A percentile compares a stretch with the other conserved stretches of the same genome.
phyloP scores from a whole-genome alignment of 2,113 vertebrate genomes.

The Cryptomyrus ogoouensis region DNA sequence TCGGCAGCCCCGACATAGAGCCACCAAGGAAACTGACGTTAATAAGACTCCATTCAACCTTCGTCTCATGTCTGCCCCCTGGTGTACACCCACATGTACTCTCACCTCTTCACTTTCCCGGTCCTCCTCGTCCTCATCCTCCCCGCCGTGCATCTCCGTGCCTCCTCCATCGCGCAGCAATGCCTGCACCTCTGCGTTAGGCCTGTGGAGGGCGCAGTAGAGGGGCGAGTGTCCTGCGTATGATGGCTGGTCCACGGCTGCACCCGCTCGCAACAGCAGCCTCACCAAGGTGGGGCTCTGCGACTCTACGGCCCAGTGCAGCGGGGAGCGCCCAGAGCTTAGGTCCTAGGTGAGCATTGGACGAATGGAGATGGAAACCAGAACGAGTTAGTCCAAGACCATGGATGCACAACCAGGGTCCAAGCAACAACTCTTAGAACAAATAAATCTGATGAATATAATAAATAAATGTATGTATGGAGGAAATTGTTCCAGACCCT shows the following conservation, averaged over 20 bases:
- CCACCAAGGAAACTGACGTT: not conserved
- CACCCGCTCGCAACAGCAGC: constrained; percentile 50
- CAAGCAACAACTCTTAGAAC: not conserved
- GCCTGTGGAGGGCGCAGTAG: constrained; percentile 57
- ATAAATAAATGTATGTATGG: not conserved
- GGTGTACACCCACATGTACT: not conserved
- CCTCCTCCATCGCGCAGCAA: constrained; percentile 59
- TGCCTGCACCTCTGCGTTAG: constrained; percentile 42
- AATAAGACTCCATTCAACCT: not conserved
- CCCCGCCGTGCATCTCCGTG: constrained; percentile 32
- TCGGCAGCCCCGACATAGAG: not conserved
- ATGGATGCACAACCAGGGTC: not conserved
- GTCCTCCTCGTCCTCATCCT: constrained; percentile 45
- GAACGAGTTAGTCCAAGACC: not conserved
- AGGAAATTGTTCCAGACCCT: not conserved
- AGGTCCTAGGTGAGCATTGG: constrained; percentile 51
- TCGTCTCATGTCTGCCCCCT: not conserved
- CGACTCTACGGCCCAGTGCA: constrained; percentile 67
- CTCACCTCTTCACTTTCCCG: constrained; percentile 36
- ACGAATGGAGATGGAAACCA: not conserved
- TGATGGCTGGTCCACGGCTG: constrained; percentile 50
- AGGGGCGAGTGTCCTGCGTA: constrained; percentile 63
- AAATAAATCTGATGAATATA: not conserved
- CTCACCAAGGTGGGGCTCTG: constrained; percentile 54
- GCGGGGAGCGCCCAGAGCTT: constrained; percentile 63